Evolutionary conservation across 2,113 vertebrate genomes (phyloP), one percentile per base, ranked within the genome.

Genomic region (Melanerpes formicivorus): DNA sequence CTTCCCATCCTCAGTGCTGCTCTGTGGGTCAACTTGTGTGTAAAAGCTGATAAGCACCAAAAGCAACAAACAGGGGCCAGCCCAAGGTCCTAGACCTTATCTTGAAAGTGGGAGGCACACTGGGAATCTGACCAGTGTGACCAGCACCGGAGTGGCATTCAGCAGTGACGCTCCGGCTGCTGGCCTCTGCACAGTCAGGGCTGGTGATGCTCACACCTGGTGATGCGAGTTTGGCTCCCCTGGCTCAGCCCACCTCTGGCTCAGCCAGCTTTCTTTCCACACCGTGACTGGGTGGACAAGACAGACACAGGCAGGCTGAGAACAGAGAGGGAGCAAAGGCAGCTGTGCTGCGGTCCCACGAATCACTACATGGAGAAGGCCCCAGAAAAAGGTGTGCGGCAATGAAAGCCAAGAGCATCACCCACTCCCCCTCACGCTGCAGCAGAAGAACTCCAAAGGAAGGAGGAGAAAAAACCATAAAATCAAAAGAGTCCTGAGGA

Each of bases 301-400:
- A 73, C 55, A 70, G 55, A 25, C 52, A 40, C 0, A 0, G 2
- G n/a, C 2, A 0, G 6, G 30, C 46, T 5, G 5, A 80, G 64
- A 83, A 83, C 0, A 0, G 25, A 59, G n/a, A 5, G 3, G 34
- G 46, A 90, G 26, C 44, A 34, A 40, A 82, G 60, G 72, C 64
- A 87, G 67, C 18, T 0, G 63, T 71, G 72, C 64, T 85, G 67
- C 15, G 0, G 63, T 71, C 58, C 48, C 48, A 69, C 29, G 21
- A 1, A 0, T 0, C n/a, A 13, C 66, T 25, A 18, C 0, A 0
- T 30, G 66, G 15, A 72, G 6, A 85, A 3, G 5, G 69, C 25
- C 54, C 29, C 42, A 34, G 63, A 71, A 46, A 70, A 88, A 70
- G 18, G 13, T 7, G 18, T 18, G 14, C 0, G 1, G 52, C 14